Conservation (phyloP, 2,797 vertebrate species). For the Microctenopoma stevenorrisi region DNA sequence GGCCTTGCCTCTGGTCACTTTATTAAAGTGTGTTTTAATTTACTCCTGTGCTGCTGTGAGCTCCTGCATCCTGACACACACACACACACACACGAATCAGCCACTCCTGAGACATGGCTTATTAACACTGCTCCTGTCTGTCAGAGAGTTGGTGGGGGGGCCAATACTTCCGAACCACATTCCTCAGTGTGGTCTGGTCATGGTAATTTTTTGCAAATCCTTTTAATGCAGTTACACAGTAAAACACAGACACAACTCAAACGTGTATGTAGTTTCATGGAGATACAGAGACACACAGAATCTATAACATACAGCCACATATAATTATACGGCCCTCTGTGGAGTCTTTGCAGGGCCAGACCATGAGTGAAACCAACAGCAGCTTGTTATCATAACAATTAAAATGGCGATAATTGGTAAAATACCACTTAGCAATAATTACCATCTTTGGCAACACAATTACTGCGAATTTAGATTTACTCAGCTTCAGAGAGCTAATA, state of each 20-base stretch:
- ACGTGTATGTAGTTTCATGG: slow-evolving; percentile 8
- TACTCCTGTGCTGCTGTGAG: slow-evolving; percentile 82
- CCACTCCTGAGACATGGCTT: slow-evolving; percentile 73
- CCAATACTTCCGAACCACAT: slow-evolving; percentile 59
- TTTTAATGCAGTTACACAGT: slow-evolving; percentile 40
- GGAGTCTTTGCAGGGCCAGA: slow-evolving; percentile 41
- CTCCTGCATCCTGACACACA: slow-evolving; percentile 64
- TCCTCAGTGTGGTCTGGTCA: slow-evolving; percentile 62
- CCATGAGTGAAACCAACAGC: slow-evolving; percentile 22
- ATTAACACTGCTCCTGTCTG: slow-evolving; percentile 79
- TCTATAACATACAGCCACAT: slow-evolving; percentile 30
- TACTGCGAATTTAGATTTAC: slow-evolving; percentile 44
- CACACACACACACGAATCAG: slow-evolving; percentile 38
- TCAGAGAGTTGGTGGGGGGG: slow-evolving; percentile 77
- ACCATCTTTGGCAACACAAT: slow-evolving; percentile 29
- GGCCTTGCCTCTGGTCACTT: slow-evolving; percentile 87
- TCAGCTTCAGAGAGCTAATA: slow-evolving; percentile 27
- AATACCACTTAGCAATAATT: slow-evolving; percentile 51
- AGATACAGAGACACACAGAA: slow-evolving; percentile 13
- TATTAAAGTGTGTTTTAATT: slow-evolving; percentile 93
- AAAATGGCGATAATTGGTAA: slow-evolving; percentile 52
- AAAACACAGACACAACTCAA: slow-evolving; percentile 20
- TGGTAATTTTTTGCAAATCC: slow-evolving; percentile 46
- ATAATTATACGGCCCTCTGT: slow-evolving; percentile 25
- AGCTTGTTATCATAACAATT: slow-evolving; percentile 55